A percentile compares a stretch with the other conserved stretches of the same genome.
Evolutionary conservation across 2,797 vertebrate genomes (phyloP).

Genomic region (Thunnus albacares): DNA sequence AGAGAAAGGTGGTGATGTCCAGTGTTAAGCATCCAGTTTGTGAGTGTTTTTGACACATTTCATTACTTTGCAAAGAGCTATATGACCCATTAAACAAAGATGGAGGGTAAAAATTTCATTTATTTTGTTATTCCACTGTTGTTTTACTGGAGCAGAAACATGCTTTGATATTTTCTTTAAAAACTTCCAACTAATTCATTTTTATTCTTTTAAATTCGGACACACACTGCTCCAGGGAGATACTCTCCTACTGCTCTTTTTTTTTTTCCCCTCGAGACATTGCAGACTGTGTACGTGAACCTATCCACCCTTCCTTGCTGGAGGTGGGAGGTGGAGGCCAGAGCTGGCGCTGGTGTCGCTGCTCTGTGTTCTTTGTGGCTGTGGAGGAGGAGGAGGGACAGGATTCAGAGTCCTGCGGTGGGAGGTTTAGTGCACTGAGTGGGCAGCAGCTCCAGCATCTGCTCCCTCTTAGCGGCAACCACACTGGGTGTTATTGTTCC

Average conservation of each 20-base stretch:
- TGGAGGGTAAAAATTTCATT: no score
- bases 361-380: slow-evolving; percentile 75
- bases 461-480: slow-evolving; percentile 85
- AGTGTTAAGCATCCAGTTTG: not conserved
- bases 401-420: slow-evolving; percentile 28
- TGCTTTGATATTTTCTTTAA: not conserved
- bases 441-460: slow-evolving; percentile 83
- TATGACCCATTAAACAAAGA: not conserved
- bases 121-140: not conserved
- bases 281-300: slow-evolving; percentile 64
- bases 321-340: slow-evolving; percentile 68
- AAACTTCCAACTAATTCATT: not conserved
- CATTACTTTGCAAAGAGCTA: not conserved
- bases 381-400: slow-evolving; percentile 61
- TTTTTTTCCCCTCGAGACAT: not conserved
- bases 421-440: slow-evolving; percentile 58
- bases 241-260: slow-evolving; percentile 6
- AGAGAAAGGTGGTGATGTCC: not conserved
- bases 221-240: not conserved
- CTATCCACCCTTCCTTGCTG: slow-evolving; percentile 72
- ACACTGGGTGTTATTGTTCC: slow-evolving; percentile 87
- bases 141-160: not conserved
- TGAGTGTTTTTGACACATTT: not conserved
- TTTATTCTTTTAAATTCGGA: not conserved
- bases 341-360: slow-evolving; percentile 73